Base-by-base conservation (phyloP, 2,113 vertebrate species). In the Sisor rabdophorus region DNA sequence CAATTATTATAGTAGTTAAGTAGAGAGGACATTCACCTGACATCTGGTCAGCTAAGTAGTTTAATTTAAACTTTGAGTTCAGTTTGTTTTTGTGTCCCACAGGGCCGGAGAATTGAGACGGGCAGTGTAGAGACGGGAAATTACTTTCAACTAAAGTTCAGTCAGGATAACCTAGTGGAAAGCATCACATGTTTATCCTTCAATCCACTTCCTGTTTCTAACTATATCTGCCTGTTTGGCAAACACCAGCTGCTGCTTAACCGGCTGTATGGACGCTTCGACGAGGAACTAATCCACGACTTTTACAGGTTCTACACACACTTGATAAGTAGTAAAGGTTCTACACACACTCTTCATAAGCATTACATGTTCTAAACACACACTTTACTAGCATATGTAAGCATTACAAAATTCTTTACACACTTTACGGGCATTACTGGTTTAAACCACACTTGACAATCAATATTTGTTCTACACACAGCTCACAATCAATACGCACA, bases 201-300 rank as follows among this genome's bases (percentile, higher is more conserved):
- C 64, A 87, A 91, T 1, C 88, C 92, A 44, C 84, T 97, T 67
- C 94, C 96, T 0, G 72, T 87, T 63, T 92, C 92, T 82, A 98
- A 98, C 86, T 94, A 94, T 78, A 80, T 94, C 69, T 87, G 88
- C 79, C 81, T 98, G 78, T 95, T 92, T 0, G 93, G 94, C 8
- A 94, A 95, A 76, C 95, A 97, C 0, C 93, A 98, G 84, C 89
- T 88, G 63, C 90, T 94, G 76, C 93, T 99, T 48, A 97, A 98
- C 16, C 93, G 91, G 44, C 88, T 99, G 64, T 88, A 52, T 44
- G 83, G 79, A 40, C 91, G 91, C 56, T 93, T 92, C 68, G 73
- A 88, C 0, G 85, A 90, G 2, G 87, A 88, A 4, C 88, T 92
- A 76, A 84, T 98, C 75, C 80, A 79, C 0, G 94, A 98, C 85